phyloP scores from a whole-genome alignment of 53 echinoderm and acorn worm species.

The Holothuria leucospilota region DNA sequence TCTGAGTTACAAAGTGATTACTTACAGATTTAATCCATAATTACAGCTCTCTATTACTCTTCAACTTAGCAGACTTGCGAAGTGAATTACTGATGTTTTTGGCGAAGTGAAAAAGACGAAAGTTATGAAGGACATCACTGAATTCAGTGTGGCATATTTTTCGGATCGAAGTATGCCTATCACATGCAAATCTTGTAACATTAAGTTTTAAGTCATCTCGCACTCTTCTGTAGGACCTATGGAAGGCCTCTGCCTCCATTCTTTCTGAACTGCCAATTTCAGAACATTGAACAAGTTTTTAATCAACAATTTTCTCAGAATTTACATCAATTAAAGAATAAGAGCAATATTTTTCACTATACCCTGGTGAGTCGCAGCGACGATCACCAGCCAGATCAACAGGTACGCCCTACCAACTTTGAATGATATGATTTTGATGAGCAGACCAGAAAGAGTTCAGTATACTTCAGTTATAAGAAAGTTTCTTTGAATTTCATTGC shows the following conservation, averaged over 20 bases:
- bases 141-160: neutral
- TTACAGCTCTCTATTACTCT: conserved; percentile 9
- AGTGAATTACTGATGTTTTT: too few relatives aligned
- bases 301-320: neutral
- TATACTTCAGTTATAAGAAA: conserved; percentile 14
- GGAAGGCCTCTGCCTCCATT: neutral
- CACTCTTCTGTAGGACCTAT: neutral
- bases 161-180: neutral
- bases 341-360: neutral
- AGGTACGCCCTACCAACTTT: neutral
- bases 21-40: conserved; percentile 20
- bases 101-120: too few relatives aligned
- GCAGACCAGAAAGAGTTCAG: neutral
- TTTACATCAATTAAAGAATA: neutral
- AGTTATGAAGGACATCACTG: neutral
- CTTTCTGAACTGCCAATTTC: neutral
- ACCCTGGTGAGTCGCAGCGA: neutral
- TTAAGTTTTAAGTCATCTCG: neutral
- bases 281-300: neutral
- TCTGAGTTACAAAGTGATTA: conserved; percentile 33
- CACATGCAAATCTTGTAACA: neutral
- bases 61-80: neutral
- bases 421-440: neutral
- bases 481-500: conserved; percentile 13
- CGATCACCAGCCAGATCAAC: neutral